Conservation (phyloP, 2,113 vertebrate genomes). For the Chlorodrepanis virens region DNA sequence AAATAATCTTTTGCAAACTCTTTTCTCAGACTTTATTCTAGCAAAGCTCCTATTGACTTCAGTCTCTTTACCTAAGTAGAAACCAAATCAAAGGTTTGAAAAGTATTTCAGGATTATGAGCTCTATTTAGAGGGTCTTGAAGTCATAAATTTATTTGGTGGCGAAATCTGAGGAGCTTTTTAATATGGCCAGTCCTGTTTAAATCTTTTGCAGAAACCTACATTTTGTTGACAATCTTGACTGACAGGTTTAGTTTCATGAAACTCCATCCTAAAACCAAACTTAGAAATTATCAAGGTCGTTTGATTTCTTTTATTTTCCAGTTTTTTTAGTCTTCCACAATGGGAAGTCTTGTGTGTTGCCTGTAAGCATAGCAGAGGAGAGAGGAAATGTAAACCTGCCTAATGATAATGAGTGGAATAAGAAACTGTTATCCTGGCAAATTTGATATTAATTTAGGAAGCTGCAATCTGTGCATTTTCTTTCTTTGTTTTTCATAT, state of each 20-base stretch:
- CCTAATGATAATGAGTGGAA: not conserved
- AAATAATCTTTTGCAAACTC: constrained; percentile 8
- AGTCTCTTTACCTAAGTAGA: not conserved
- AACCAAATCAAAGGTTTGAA: not conserved
- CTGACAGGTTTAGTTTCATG: not conserved
- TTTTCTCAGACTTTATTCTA: not conserved
- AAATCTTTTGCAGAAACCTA: not conserved
- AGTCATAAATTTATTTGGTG: not conserved
- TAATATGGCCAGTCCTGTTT: not conserved
- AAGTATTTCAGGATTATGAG: not conserved
- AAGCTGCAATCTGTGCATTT: not conserved
- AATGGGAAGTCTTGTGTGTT: not conserved
- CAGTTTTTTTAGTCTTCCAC: not conserved
- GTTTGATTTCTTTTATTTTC: not conserved
- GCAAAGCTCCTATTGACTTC: not conserved
- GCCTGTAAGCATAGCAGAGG: not conserved
- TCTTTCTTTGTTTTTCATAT: not conserved
- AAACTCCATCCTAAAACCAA: not conserved
- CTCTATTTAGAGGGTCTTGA: constrained; percentile 2
- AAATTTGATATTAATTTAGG: not conserved
- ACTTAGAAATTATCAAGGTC: not conserved
- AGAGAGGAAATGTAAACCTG: not conserved
- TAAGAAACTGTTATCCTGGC: not conserved
- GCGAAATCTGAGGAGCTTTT: not conserved
- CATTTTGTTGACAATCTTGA: not conserved